Base-by-base conservation (phyloP, 2,888 invertebrate genomes). In the Epistrophe eligans region DNA sequence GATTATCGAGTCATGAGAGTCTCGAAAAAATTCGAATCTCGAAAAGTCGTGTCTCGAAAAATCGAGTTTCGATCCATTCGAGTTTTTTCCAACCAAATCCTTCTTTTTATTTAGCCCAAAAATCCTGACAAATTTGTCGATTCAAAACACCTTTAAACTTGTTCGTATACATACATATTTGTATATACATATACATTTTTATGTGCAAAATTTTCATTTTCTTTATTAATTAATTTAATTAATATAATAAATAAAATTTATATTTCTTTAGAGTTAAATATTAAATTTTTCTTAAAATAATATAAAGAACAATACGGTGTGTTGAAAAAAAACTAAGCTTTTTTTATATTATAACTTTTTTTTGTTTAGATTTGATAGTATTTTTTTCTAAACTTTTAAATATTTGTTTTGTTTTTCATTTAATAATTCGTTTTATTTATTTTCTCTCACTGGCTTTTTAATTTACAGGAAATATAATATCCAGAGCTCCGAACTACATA, bases 181-280 rank as follows among this genome's bases (percentile, higher is more conserved):
- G n/a, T 72, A 66, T 72, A 72, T 73, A 57, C 73, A 58, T 84
- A 84, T 85, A 85, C 81, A 67, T 81, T 70, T 80, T 77, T 85
- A 80, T 77, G 77, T 85, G 84, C 84, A 77, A 72, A 77, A 72
- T 81, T 52, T n/a, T 73, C 52, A 45, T 50, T 50, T 19, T 50
- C 3, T 11, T 50, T 17, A 48, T 24, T 15, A 60, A 55, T 38
- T 50, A 58, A 28, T 60, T 80, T 73, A 60, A 67, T 52, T 70
- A 45, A 50, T 81, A 48, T 62, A 73, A 80, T 73, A 11, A 35
- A 50, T 50, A 15, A 64, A 77, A 45, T 84, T 74, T 74, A 74
- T 87, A 79, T 70, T 57, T 82, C 24, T 17, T 45, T 58, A 28
- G 5, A 45, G 8, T 50, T 50, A 17, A 50, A 38, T 67, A 67